Base-by-base conservation (phyloP, 2,797 vertebrate species). In the Vireo griseus region DNA sequence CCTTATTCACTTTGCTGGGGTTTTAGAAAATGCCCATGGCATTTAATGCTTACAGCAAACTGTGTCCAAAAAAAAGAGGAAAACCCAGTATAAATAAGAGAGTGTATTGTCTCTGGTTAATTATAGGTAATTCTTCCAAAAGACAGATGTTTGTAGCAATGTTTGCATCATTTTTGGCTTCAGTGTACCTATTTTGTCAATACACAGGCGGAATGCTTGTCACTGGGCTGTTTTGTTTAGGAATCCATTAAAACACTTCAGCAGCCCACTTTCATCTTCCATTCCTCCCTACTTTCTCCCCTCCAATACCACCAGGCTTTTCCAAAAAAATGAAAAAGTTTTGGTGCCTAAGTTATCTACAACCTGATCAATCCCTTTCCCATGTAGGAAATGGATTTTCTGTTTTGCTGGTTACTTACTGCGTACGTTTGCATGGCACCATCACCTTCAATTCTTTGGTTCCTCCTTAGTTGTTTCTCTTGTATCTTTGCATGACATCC, bases 401-500 rank as follows among this genome's bases (percentile, higher is more conserved):
- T 75, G 22, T 12, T 90, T 86, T 88, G 31, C 55, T 81, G 57
- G 37, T 86, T 81, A 37, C 25, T 86, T 82, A 22, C 68, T 85
- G 6, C 0, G 0, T 85, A 28, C 0, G 0, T 62, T 45, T 63
- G 65, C 24, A 13, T 9, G 69, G 21, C 57, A 51, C 9, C 54
- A 39, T 33, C 4, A 4, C 31, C 52, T 88, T 62, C 3, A 2
- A 10, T 40, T 75, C 33, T 47, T 76, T 48, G 9, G 3, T 58
- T 67, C 45, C 82, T 77, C 63, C 52, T 71, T 55, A 10, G 19
- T 29, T 72, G 19, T 73, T 92, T 95, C 51, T 73, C 47, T 69
- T 59, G 22, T 47, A 25, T 29, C 26, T 48, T 89, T 73, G 54
- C 20, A 12, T 86, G 57, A 31, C 74, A 81, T 8, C 17, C 9